Base-by-base conservation (phyloP, 1,140 invertebrate genomes). In the Cydia amplana region DNA sequence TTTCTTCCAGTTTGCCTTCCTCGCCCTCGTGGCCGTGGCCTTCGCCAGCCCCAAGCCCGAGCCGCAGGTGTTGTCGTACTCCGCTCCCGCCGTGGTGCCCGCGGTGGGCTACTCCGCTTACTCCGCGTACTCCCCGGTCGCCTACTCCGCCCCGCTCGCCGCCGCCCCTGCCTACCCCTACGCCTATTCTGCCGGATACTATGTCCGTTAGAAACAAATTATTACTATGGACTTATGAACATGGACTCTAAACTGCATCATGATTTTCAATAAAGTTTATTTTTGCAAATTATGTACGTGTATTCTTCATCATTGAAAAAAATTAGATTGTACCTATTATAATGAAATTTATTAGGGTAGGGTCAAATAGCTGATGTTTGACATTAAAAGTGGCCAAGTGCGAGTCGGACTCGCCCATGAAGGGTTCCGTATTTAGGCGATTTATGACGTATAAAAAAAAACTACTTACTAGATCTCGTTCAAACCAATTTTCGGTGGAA, bases 1-100 rank as follows among this genome's bases (percentile, higher is more conserved):
- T 78, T 72, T 74, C 76, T 91, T 88, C 9, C 85, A 93, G 93
- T 87, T 94, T 70, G 83, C 88, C 74, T 79, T 94, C 78, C 88
- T 93, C 81, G 91, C 93, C 79, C 78, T 94, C 74, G 80, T 94
- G 85, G 93, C 92, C 55, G 83, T 93, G 74, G 94, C 93, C 63
- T 92, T 92, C 79, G 94, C 94, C 79, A 91, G 85, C 81, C 93
- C 93, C 72, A 89, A 75, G 84, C 84, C 76, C 73, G n/a, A 89
- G 43, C 90, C 83, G 64, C 80, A 93, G 73, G 79, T 82, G 7
- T 14, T 85, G 40, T 75, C 79, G 20, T 89, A 89, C 75, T 75
- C 87, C 6, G 81, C 85, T 9, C 82, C 18, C 20, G 87, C 85
- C 78, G 73, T 75, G 28, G 83, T 80, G 7, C 81, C 75, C 36